These are phyloP conservation scores for Acronicta leporina DNA, from an alignment of 2,888 invertebrate species.

Conservation along the genomic window DNA sequence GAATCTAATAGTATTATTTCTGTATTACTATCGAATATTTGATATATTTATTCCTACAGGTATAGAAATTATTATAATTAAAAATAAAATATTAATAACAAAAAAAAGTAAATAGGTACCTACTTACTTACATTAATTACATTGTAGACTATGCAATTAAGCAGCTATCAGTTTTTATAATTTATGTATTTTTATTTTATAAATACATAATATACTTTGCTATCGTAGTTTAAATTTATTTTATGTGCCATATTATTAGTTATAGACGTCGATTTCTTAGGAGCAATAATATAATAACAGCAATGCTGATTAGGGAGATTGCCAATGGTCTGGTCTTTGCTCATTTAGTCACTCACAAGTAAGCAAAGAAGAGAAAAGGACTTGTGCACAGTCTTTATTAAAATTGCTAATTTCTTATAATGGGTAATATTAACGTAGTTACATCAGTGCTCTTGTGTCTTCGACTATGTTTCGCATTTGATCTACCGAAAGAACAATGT, in stretches of 20 bases:
- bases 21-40: constrained; percentile 30
- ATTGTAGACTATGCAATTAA: constrained; percentile 27
- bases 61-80: constrained; percentile 12
- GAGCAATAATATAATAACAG: constrained; percentile 26
- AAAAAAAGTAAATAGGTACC: constrained; percentile 12
- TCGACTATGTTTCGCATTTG: constrained; percentile 65
- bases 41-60: constrained; percentile 12
- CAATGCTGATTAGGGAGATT: constrained; percentile 6
- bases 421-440: constrained; percentile 43
- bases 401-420: constrained; percentile 10
- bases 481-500: constrained; percentile 70
- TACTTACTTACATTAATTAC: no score
- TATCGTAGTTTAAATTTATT: constrained; percentile 32
- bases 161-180: constrained; percentile 22
- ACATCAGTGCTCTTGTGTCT: constrained; percentile 58
- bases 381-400: neutral
- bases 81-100: constrained; percentile 9
- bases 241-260: constrained; percentile 8
- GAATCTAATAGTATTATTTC: neutral
- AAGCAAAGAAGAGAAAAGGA: constrained; percentile 11
- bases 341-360: neutral
- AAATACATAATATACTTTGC: constrained; percentile 36
- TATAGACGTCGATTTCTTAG: constrained; percentile 16
- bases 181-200: constrained; percentile 34
- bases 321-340: neutral